Conservation (phyloP, 1,140 invertebrate genomes). For the Holotrichia oblita region DNA sequence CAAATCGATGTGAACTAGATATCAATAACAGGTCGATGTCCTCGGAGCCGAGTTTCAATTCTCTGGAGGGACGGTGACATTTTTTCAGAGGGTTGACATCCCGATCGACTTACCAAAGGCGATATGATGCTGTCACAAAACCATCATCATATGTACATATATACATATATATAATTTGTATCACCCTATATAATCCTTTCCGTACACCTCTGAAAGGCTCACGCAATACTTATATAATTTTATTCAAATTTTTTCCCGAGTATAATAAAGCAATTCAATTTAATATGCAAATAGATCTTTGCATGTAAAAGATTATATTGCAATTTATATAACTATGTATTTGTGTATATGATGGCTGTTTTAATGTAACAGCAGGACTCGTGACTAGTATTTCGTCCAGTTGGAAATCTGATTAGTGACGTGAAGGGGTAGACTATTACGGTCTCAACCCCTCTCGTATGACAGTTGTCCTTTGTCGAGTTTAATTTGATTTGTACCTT, state of each 20-base stretch:
- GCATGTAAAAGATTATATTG: slow-evolving; percentile 24
- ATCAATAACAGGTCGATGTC: too few species aligned
- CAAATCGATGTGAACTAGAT: too few species aligned
- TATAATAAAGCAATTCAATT: slow-evolving; percentile 28
- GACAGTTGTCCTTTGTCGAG: slow-evolving; percentile 21
- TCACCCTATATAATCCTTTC: too few species aligned
- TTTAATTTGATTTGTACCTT: slow-evolving; percentile 28
- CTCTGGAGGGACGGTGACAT: too few species aligned
- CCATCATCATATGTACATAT: too few species aligned
- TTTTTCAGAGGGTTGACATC: too few species aligned
- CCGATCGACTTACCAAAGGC: too few species aligned
- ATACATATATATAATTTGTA: too few species aligned
- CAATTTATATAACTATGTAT: too few species aligned
- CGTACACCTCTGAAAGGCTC: background rate
- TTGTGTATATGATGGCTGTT: background rate
- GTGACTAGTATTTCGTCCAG: slow-evolving; percentile 1
- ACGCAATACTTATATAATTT: slow-evolving; percentile 8
- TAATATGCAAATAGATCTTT: background rate
- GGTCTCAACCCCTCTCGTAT: background rate
- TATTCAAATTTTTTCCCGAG: slow-evolving; percentile 15
- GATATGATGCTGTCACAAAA: too few species aligned
- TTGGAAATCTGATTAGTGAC: slow-evolving; percentile 19
- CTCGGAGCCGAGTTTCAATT: too few species aligned
- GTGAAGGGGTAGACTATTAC: background rate
- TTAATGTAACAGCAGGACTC: slow-evolving; percentile 7